Base-by-base conservation (phyloP, 2,888 invertebrate species). In the Dendrolimus houi region DNA sequence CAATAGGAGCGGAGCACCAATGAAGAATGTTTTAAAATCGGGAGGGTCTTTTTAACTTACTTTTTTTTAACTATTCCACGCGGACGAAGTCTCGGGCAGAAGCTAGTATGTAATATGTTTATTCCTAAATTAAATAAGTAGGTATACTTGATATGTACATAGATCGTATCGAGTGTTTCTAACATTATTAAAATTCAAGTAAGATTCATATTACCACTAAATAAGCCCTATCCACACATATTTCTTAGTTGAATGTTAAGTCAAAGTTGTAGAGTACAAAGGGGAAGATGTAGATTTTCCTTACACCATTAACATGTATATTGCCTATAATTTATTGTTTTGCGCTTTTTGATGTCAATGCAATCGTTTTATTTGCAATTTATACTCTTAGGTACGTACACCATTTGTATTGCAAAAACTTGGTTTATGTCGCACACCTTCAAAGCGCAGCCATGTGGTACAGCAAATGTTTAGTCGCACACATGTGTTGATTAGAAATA, bases 231-330 rank as follows among this genome's bases (percentile, higher is more conserved):
- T 79, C 75, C 69, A 71, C 40, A 52, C 13, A 14, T 41, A 13
- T 7, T 53, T 60, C 54, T 52, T 42, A 57, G 56, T 61, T 65
- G 55, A 10, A 41, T 42, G 53, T 41, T n/a, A 62, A 64, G 59
- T 64, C 62, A 67, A 69, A 75, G 70, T 72, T 68, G 66, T 59
- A 64, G 65, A 70, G 60, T 68, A 71, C 70, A 75, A 77, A 80
- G 80, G 83, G 85, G 81, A 79, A 76, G 78, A 81, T 74, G 79
- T 83, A 84, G 77, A 84, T 83, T 85, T 80, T 79, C 78, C 78
- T 81, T 75, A 77, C 72, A 73, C 81, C 81, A 83, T 87, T 87
- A 87, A 81, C 87, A 86, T 85, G 83, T 81, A 85, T 85, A 87
- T 86, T 79, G 76, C 78, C 80, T 74, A 79, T 82, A 85, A 86